Evolutionary conservation across 2,888 invertebrate genomes (phyloP).

Genomic region (Scaptodrosophila latifasciaeformis): DNA sequence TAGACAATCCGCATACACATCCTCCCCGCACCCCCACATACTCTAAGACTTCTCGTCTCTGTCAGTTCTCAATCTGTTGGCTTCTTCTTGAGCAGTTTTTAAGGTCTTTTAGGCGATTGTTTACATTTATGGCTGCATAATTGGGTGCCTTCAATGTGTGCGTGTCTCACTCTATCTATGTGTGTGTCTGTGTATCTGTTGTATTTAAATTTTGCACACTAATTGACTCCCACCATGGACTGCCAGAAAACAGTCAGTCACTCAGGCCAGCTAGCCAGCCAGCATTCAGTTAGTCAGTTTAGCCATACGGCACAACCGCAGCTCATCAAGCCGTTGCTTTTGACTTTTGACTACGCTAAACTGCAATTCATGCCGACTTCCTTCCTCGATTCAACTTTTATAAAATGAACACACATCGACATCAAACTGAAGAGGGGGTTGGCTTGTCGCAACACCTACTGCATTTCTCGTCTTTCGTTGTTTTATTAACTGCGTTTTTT

Average conservation of each 20-base stretch:
- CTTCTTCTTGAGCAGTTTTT: constrained; percentile 28
- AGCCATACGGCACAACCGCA: background rate
- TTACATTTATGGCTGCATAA: constrained; percentile 70
- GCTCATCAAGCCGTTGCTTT: constrained; percentile 3
- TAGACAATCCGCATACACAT: too few relatives aligned
- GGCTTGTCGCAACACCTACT: constrained; percentile 62
- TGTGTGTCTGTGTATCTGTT: constrained; percentile 6
- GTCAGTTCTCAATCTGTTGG: background rate
- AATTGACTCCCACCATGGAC: constrained; percentile 60
- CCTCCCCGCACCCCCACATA: too few relatives aligned
- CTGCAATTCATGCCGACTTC: constrained; percentile 53
- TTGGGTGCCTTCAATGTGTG: constrained; percentile 45
- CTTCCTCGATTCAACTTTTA: constrained; percentile 35
- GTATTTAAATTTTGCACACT: constrained; percentile 51
- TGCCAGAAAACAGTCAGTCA: too few relatives aligned
- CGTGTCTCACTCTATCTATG: background rate
- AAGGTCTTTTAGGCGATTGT: constrained; percentile 65
- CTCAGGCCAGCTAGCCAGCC: constrained; percentile 11
- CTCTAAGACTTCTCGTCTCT: background rate
- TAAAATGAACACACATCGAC: background rate
- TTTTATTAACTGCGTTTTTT: constrained; percentile 36
- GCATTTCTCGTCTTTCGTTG: constrained; percentile 25
- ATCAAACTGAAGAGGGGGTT: background rate
- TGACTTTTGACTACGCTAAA: constrained; percentile 13
- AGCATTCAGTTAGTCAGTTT: background rate